Base-by-base conservation (phyloP, 2,888 invertebrate genomes). In the Agriopis aurantiaria region DNA sequence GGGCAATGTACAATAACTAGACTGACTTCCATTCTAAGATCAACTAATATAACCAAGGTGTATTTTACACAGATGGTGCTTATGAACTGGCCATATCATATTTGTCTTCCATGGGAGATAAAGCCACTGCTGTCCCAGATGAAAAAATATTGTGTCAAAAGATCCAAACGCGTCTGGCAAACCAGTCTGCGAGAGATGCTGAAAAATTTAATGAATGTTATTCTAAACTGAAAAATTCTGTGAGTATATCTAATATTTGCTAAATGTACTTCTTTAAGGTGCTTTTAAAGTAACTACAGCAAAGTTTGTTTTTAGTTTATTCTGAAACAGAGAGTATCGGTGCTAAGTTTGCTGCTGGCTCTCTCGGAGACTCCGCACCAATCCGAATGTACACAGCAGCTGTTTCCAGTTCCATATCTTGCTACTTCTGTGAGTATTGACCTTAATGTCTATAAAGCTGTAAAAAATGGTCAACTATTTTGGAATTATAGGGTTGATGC, bases 261-360 rank as follows among this genome's bases (percentile, higher is more conserved):
- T 43, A 53, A 53, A 6, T 10, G 43, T 48, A 58, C 65, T n/a
- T 23, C 17, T 5, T 33, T 33, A 33, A 33, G 3, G 33, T 33
- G 14, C 9, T 56, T 10, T 45, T 10, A 14, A 45, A 17, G 12
- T 45, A n/a, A 45, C 11, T 45, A 48, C 0, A 33, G 8, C 14
- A 59, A 11, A 45, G 8, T 40, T 43, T 70, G 69, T 73, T 71
- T 90, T 80, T 90, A 96, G 95, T 94, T 95, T 75, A 92, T 96
- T 58, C 85, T 96, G 68, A 95, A 95, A 77, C 95, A 96, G 82
- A 91, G 96, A 75, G 95, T 95, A 67, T 95, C 96, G 45, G 88
- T 96, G 12, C 79, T 96, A 74, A 90, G 94, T 53, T 88, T 96
- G 71, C 85, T 96, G 56, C 82, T 92, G 69, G 88, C 91, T 10